Evolutionary conservation across 2,797 vertebrate genomes (phyloP).

Genomic region (Sphenopsis melanotis): DNA sequence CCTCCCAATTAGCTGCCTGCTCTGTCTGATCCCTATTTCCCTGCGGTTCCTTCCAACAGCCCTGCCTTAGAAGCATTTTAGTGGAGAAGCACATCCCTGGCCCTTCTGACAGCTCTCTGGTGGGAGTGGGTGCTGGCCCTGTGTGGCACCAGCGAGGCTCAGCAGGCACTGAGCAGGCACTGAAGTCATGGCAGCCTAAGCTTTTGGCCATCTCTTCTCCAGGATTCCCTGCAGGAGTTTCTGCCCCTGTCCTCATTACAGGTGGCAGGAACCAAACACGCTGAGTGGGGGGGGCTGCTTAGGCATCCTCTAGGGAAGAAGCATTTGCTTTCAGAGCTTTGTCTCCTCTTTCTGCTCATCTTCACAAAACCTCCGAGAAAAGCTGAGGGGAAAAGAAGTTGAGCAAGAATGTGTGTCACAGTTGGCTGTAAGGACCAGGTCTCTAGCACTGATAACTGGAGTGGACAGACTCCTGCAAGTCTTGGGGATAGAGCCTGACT

Average conservation of each 20-base stretch:
- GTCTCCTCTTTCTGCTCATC: neutral
- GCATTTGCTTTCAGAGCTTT: neutral
- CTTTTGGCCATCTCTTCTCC: neutral
- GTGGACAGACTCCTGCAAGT: neutral
- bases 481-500: neutral
- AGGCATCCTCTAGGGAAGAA: neutral
- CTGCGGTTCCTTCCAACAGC: conserved; percentile 1
- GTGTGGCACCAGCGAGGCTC: neutral
- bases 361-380: neutral
- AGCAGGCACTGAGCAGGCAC: neutral
- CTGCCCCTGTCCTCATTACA: neutral
- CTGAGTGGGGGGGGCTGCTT: neutral
- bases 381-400: neutral
- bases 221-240: neutral
- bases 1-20: conserved; percentile 40
- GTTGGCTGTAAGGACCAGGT: neutral
- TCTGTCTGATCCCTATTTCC: conserved; percentile 41
- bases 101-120: neutral
- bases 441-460: neutral
- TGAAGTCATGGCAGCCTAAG: neutral
- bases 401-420: neutral
- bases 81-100: neutral
- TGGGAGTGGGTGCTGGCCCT: neutral
- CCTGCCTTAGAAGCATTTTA: neutral
- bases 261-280: neutral